Base-by-base conservation (phyloP, 2,888 invertebrate genomes). In the Trachelus stipa region DNA sequence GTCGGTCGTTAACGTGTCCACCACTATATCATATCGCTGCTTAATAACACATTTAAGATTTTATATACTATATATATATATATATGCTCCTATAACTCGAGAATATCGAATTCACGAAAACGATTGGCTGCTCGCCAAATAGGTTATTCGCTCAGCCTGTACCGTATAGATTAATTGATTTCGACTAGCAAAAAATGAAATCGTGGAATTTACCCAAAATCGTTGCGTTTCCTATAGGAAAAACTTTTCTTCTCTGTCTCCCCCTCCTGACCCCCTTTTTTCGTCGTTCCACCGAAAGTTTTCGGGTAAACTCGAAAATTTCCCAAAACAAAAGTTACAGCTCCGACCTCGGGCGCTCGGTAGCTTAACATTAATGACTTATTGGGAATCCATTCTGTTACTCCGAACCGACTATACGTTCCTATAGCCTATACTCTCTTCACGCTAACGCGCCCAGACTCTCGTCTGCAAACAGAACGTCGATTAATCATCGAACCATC, bases 101-200 rank as follows among this genome's bases (percentile, higher is more conserved):
- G 76, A 73, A 76, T 73, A 73, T 74, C 74, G 73, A 68, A 34
- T 75, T 68, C 69, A 35, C n/a, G 73, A 69, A 79, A 81, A 15
- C 15, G 79, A 83, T 85, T 88, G 88, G 88, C 85, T 74, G 9
- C 9, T 4, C 30, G 85, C 87, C 88, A 87, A 81, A 74, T 77
- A 68, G 69, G 76, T 40, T 40, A 40, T 15, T 23, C 40, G 15
- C 40, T 6, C 23, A 15, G 6, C 15, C 15, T 23, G 79, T 73
- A 40, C 75, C 84, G 82, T 82, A 77, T 84, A 82, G 85, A 88
- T 88, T 87, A 88, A 88, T 88, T 86, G 85, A 85, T 84, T 85
- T 83, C 79, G 82, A 83, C 80, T 77, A 82, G 83, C 78, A 80
- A 81, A 81, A 83, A 83, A 83, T 82, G 40, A 6, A 40, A 2